These are phyloP conservation scores for Gephyroberyx darwinii DNA, from an alignment of 2,797 vertebrate genomes.

Conservation along the genomic window DNA sequence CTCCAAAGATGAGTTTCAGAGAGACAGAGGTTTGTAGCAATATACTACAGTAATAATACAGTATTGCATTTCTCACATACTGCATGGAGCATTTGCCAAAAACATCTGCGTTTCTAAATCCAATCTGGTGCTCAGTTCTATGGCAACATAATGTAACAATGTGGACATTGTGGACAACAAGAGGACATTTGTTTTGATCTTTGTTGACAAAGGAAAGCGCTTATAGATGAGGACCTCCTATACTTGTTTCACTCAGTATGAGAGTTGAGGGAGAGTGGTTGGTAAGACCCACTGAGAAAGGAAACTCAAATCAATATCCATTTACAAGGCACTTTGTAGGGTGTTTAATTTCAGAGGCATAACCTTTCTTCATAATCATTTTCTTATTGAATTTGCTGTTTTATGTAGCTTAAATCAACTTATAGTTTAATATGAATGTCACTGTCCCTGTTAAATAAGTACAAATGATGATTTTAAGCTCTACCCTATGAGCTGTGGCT, in stretches of 20 bases:
- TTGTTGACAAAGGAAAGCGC: background rate
- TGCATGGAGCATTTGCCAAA: background rate
- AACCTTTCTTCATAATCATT: conserved; percentile 18
- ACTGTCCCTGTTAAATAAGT: background rate
- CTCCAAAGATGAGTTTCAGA: conserved; percentile 94
- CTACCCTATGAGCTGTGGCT: background rate
- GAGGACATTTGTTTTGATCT: background rate
- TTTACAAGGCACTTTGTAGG: conserved; percentile 35
- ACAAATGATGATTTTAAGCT: background rate
- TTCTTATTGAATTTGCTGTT: conserved; percentile 24
- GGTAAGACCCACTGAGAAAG: conserved; percentile 20
- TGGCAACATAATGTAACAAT: background rate
- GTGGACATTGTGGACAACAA: background rate
- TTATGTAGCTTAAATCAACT: background rate
- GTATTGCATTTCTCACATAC: background rate
- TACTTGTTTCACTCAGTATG: conserved; percentile 7
- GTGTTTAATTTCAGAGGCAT: conserved; percentile 31
- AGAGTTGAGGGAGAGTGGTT: conserved; percentile 11
- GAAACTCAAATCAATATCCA: conserved; percentile 46
- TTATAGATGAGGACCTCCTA: conserved; percentile 3
- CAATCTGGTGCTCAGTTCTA: background rate
- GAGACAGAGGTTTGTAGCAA: conserved; percentile 87
- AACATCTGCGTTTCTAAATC: background rate
- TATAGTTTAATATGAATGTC: background rate
- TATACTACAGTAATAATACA: background rate